A percentile compares a stretch with the other conserved stretches of the same genome.
phyloP scores from a whole-genome alignment of 2,113 vertebrate genomes.

The Plecturocebus donacophilus region DNA sequence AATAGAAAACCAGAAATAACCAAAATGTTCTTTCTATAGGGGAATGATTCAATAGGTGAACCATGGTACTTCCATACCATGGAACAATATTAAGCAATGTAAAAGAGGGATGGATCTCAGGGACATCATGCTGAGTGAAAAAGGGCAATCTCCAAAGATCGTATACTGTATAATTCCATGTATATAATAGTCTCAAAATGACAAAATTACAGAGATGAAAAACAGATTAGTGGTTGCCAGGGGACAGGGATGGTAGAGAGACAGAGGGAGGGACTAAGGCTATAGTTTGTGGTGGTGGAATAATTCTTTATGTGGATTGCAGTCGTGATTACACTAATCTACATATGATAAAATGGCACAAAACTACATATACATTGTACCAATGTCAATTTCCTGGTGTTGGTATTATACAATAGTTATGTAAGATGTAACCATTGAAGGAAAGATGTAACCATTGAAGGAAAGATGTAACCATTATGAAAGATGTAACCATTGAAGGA shows the following conservation, averaged over 20 bases:
- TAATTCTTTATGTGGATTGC: background rate
- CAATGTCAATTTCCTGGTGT: conserved; percentile 32
- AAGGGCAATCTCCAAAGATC: background rate
- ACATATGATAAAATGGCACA: conserved; percentile 19
- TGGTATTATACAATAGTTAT: conserved; percentile 51
- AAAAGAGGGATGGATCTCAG: background rate
- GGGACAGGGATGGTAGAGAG: background rate
- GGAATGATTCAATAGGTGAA: background rate
- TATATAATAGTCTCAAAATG: background rate
- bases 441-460: too few relatives aligned
- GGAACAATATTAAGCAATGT: background rate
- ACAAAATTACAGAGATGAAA: background rate
- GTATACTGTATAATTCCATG: background rate
- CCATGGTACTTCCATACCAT: background rate
- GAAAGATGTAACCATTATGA: conserved; percentile 58
- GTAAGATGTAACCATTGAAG: conserved; percentile 28
- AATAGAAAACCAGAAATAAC: conserved; percentile 8
- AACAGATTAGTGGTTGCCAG: background rate
- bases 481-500: conserved; percentile 31
- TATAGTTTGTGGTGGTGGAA: background rate
- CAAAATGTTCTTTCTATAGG: conserved; percentile 20
- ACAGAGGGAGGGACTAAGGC: background rate
- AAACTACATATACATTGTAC: background rate
- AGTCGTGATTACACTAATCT: conserved; percentile 22
- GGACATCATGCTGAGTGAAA: background rate